These are phyloP conservation scores for Halocynthia aurantium DNA, from an alignment of 23 tunicate species.

Conservation along the genomic window DNA sequence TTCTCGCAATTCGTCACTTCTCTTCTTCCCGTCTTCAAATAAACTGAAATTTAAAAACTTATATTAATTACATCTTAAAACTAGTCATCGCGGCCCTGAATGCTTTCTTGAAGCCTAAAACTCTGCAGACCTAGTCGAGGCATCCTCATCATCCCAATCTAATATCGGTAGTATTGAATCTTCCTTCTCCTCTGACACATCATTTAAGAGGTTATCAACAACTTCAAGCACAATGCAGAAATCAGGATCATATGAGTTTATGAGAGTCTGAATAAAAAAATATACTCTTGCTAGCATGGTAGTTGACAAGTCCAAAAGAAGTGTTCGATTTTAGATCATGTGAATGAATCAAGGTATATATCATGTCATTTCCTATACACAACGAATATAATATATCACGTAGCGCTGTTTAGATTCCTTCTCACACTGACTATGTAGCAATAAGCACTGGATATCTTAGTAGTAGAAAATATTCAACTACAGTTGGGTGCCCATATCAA, in stretches of 20 bases:
- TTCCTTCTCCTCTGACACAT: background rate
- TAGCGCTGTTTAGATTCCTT: too few relatives aligned
- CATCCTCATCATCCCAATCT: background rate
- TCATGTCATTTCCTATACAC: too few relatives aligned
- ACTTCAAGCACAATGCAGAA: constrained; percentile 6
- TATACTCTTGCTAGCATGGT: too few relatives aligned
- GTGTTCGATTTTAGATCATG: too few relatives aligned
- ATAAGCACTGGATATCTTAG: too few relatives aligned
- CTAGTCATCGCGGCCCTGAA: background rate
- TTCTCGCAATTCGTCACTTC: constrained; percentile 3
- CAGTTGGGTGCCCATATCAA: too few relatives aligned
- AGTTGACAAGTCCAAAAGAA: too few relatives aligned
- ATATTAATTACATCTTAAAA: background rate
- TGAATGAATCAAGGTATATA: too few relatives aligned
- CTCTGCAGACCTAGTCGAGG: background rate
- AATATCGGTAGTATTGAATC: background rate
- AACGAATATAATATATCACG: too few relatives aligned
- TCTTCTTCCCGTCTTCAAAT: background rate
- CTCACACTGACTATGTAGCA: too few relatives aligned
- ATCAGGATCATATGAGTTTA: constrained; percentile 2
- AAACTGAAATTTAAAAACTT: background rate
- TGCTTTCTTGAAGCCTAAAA: background rate
- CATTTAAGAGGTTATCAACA: background rate
- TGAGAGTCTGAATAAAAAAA: background rate
- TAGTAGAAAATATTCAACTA: too few relatives aligned